A percentile compares a stretch with the other conserved stretches of the same genome.
Conservation (phyloP, 2,113 vertebrate genomes). For the Lepus europaeus region DNA sequence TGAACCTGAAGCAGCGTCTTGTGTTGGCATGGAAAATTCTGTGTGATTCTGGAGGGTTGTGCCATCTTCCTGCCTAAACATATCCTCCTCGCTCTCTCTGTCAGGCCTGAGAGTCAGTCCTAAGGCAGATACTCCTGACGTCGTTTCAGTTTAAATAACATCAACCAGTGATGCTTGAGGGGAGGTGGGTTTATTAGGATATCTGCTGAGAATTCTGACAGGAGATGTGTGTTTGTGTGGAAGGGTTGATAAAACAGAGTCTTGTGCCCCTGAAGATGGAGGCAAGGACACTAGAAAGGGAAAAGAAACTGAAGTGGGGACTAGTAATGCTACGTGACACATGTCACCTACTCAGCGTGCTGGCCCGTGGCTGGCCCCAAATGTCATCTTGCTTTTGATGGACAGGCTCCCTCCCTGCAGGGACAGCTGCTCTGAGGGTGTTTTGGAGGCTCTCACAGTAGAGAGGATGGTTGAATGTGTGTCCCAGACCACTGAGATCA, state of each 20-base stretch:
- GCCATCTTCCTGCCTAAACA: neutral
- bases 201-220: conserved; percentile 24
- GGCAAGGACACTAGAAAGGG: neutral
- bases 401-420: neutral
- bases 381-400: neutral
- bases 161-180: neutral
- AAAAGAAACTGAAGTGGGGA: neutral
- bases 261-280: neutral
- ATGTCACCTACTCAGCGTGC: neutral
- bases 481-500: neutral
- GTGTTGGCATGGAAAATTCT: neutral
- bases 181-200: neutral
- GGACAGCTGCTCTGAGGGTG: neutral
- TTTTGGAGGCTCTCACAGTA: neutral
- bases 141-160: neutral
- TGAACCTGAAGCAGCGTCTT: neutral
- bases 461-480: neutral
- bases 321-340: neutral
- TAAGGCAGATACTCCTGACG: neutral
- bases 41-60: neutral
- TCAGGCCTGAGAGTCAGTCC: neutral
- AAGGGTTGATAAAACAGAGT: neutral
- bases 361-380: neutral
- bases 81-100: neutral
- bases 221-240: neutral